A percentile compares a stretch with the other conserved stretches of the same genome.
phyloP scores from a whole-genome alignment of 2,797 vertebrate species.

The Meda fulgida region DNA sequence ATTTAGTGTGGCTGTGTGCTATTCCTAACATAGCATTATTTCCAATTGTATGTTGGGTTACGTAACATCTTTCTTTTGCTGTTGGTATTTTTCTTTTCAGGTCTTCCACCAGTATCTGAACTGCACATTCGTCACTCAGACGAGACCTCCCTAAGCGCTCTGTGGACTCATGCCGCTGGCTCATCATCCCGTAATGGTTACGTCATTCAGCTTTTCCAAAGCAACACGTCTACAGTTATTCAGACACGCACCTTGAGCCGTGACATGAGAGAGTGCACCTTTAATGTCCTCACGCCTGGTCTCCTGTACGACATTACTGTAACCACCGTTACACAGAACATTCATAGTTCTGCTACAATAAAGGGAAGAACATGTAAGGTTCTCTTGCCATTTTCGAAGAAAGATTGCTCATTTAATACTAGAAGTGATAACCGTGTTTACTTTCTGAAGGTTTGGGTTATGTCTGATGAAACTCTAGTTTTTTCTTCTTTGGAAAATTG shows the following conservation, averaged over 20 bases:
- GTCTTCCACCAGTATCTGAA: conserved; percentile 70
- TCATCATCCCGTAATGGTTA: conserved; percentile 84
- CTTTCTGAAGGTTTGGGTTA: not conserved
- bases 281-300: conserved; percentile 87
- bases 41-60: not conserved
- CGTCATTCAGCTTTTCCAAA: conserved; percentile 82
- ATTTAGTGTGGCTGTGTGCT: not conserved
- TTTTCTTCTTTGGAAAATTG: not conserved
- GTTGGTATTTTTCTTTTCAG: conserved; percentile 7
- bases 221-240: conserved; percentile 64
- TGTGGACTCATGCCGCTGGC: conserved; percentile 83
- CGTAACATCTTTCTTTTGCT: conserved; percentile 8
- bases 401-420: not conserved
- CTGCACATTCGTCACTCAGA: conserved; percentile 90
- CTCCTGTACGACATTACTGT: conserved; percentile 83
- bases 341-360: conserved; percentile 83
- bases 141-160: conserved; percentile 87
- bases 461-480: not conserved
- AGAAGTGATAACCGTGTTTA: not conserved
- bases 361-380: conserved; percentile 87
- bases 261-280: conserved; percentile 92
- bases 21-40: not conserved
- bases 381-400: conserved; percentile 79
- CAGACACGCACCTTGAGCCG: conserved; percentile 79
- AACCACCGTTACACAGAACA: conserved; percentile 82